phyloP scores from a whole-genome alignment of 2,888 invertebrate genomes.

The Gonocerus acuteangulatus region DNA sequence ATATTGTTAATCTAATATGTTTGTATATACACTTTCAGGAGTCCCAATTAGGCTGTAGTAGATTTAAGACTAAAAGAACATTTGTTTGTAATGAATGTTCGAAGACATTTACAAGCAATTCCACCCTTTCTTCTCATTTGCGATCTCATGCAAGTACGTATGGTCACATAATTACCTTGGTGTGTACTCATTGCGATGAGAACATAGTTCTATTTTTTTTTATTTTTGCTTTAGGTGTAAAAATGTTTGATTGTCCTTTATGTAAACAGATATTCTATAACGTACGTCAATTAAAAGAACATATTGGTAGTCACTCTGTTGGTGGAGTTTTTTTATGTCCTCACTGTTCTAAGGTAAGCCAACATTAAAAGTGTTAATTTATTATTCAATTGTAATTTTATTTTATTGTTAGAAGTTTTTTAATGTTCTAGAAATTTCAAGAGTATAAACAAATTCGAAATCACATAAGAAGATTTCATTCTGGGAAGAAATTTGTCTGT shows the following conservation, averaged over 20 bases:
- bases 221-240: conserved; percentile 25
- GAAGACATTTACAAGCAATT: conserved; percentile 62
- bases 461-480: conserved; percentile 66
- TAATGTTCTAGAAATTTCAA: conserved; percentile 48
- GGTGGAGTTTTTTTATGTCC: conserved; percentile 60
- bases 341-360: conserved; percentile 54
- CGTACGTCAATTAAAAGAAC: conserved; percentile 56
- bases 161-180: neutral
- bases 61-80: neutral
- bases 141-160: conserved; percentile 55
- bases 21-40: too few species aligned
- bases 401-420: too few species aligned
- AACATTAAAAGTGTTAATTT: neutral
- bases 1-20: too few species aligned
- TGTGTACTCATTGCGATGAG: too few species aligned
- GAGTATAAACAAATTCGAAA: conserved; percentile 64
- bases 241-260: conserved; percentile 61
- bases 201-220: neutral
- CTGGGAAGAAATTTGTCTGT: conserved; percentile 59
- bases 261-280: conserved; percentile 61
- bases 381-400: neutral
- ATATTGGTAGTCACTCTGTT: conserved; percentile 55
- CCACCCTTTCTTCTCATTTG: conserved; percentile 62
- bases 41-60: neutral
- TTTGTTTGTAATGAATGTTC: conserved; percentile 44